Evolutionary conservation across 2,113 vertebrate genomes (phyloP), one percentile per base, ranked within the genome.

Genomic region (Eulemur macaco): DNA sequence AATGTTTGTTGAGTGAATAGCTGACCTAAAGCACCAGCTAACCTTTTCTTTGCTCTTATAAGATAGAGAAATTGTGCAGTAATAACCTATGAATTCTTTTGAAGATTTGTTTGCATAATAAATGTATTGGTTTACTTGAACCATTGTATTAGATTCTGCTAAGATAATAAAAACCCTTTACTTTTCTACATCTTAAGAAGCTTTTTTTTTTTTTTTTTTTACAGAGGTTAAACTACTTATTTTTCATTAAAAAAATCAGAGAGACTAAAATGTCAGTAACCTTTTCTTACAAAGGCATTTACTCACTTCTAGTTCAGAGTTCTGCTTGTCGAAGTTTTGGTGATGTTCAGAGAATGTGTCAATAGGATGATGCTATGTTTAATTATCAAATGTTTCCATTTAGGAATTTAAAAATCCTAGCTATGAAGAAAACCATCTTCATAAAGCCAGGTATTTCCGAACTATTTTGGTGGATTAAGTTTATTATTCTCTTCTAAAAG

Each of bases 81-180:
- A 37, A 66, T 76, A 63, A 83, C 5, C 37, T 78, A 54, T n/a
- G 66, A 71, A 86, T 52, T 76, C n/a, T 89, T 89, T 25, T 85
- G 52, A 64, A 94, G 25, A 25, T 94, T 74, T 86, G 45, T 94
- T 89, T 96, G 81, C 20, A 89, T 86, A 94, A 81, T 86, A 68
- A 81, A 50, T 86, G 14, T 66, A 69, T 78, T 96, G 63, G 74
- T 56, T 89, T 69, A 74, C 31, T 88, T 93, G 42, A 74, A 27
- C n/a, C 27, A 37, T 83, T 84, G 6, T 74, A 42, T 69, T 91
- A 68, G 14, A 88, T 76, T 96, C 54, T 96, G 21, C 56, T 69
- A 84, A 81, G 42, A 76, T 83, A 88, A 50, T 85, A 83, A 71
- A 86, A 86, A 80, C 66, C 11, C 17, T 8, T 52, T 88, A 66